Evolutionary conservation across 2,888 invertebrate genomes (phyloP), one percentile per base, ranked within the genome.

Genomic region (Acrobasis consociella): DNA sequence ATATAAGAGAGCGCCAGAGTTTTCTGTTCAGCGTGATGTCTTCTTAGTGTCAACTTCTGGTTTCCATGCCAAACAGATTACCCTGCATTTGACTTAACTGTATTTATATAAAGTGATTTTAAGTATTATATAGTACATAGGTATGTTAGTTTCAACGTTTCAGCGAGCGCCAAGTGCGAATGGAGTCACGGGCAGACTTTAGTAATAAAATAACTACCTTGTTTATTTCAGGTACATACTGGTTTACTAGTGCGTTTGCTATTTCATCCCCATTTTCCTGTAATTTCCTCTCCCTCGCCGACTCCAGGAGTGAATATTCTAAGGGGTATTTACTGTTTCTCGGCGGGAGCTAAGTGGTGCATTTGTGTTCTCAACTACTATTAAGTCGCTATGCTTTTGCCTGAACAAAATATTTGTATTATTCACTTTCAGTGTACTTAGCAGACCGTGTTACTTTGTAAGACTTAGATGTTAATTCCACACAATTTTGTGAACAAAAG

Each of bases 341-440:
- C 75, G 52, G 64, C 73, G 68, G 75, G 78, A 66, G 72, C 64
- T 73, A 69, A 78, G 74, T 74, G 71, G 71, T 69, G 68, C 71
- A 70, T 71, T 70, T 67, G 49, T 49, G 55, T 62, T 55, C 37
- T 1, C 8, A 49, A 55, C 31, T 55, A 55, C 49, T 55, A 46
- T 58, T 49, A 58, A 58, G 58, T 53, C 8, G 53, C 31, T 53
- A 53, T 39, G 9, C 31, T 49, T 42, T n/a, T 11, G 49, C 53
- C 55, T 52, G 37, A 61, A 17, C 9, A 59, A 17, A 31, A 61
- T 53, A 53, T 61, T 17, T 31, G 42, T 55, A 37, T n/a, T 46
- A 58, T 58, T 49, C 53, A 31, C 53, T 53, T 31, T 38, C 15
- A 9, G 53, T 15, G 37, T n/a, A 53, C 37, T 46, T 46, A 46